These are phyloP conservation scores for Dasypolia templi DNA, from an alignment of 2,888 invertebrate species.

Conservation along the genomic window DNA sequence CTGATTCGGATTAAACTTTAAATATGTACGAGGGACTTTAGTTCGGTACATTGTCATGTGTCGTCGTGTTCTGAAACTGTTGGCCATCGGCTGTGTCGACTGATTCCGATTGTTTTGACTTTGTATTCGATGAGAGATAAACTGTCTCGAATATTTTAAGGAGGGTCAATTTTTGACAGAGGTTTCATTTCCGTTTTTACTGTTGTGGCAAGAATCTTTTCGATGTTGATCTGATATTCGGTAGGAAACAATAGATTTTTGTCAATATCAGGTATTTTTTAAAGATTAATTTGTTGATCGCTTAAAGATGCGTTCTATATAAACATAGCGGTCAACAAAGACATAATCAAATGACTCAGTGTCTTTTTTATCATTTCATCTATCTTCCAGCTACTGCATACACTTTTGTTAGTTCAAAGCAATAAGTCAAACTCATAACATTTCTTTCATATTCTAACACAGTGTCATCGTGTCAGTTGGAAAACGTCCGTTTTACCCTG, in stretches of 20 bases:
- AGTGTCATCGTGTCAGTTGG: constrained; percentile 60
- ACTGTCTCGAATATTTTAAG: constrained; percentile 42
- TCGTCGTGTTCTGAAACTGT: constrained; percentile 68
- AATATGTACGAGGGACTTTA: constrained; percentile 83
- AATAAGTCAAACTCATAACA: constrained; percentile 45
- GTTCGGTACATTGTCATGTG: constrained; percentile 71
- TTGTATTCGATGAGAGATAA: constrained; percentile 52
- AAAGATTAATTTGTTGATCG: not conserved
- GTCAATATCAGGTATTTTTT: not conserved
- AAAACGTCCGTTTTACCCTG: constrained; percentile 53
- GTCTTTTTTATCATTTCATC: not conserved
- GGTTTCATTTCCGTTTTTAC: not conserved
- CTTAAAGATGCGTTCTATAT: not conserved
- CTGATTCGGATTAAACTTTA: constrained; percentile 88
- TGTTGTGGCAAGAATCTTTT: not conserved
- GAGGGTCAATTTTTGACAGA: constrained; percentile 20
- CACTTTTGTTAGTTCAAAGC: constrained; percentile 1
- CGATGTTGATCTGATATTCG: not conserved
- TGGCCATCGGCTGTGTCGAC: constrained; percentile 62
- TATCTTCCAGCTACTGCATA: not conserved
- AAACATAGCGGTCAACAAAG: not conserved
- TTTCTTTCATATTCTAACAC: constrained; percentile 46
- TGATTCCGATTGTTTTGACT: constrained; percentile 60
- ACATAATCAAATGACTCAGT: not conserved
- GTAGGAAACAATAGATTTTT: not conserved